These are phyloP conservation scores for Salvelinus sp. DNA, from an alignment of 2,113 vertebrate species.

Conservation along the genomic window DNA sequence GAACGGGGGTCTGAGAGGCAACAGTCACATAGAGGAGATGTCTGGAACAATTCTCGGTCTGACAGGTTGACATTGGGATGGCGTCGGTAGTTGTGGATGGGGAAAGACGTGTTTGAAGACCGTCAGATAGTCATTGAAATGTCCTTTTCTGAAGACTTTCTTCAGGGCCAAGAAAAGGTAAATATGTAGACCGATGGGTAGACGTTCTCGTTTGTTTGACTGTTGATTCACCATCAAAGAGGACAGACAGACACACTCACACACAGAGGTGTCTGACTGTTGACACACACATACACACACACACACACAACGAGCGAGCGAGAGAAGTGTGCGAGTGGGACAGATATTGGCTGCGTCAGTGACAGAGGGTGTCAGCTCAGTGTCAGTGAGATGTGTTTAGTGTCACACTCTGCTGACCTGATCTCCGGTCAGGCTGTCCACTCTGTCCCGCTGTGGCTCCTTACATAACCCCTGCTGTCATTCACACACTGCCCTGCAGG, in stretches of 20 bases:
- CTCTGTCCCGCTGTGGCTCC: slow-evolving; percentile 75
- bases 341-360: slow-evolving; percentile 71
- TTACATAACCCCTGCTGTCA: slow-evolving; percentile 82
- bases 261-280: slow-evolving; percentile 27
- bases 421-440: slow-evolving; percentile 80
- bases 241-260: slow-evolving; percentile 56
- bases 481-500: slow-evolving; percentile 71
- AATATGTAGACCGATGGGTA: too few relatives aligned
- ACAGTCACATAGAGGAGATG: background rate
- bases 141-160: too few relatives aligned
- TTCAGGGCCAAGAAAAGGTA: too few relatives aligned
- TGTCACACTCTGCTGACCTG: slow-evolving; percentile 84
- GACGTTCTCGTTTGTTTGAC: slow-evolving; percentile 11
- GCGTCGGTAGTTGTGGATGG: slow-evolving; percentile 6
- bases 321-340: slow-evolving; percentile 52
- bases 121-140: too few relatives aligned
- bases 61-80: slow-evolving; percentile 35
- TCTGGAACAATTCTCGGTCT: background rate
- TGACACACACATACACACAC: slow-evolving; percentile 65
- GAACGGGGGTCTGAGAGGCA: too few relatives aligned
- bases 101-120: too few relatives aligned
- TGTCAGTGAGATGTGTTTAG: slow-evolving; percentile 81
- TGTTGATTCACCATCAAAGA: slow-evolving; percentile 48
- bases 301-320: background rate
- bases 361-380: slow-evolving; percentile 79